A percentile compares a stretch with the other conserved stretches of the same genome.
Evolutionary conservation across 1,140 invertebrate species (phyloP).

Genomic region (Ceratosolen fusciceps): DNA sequence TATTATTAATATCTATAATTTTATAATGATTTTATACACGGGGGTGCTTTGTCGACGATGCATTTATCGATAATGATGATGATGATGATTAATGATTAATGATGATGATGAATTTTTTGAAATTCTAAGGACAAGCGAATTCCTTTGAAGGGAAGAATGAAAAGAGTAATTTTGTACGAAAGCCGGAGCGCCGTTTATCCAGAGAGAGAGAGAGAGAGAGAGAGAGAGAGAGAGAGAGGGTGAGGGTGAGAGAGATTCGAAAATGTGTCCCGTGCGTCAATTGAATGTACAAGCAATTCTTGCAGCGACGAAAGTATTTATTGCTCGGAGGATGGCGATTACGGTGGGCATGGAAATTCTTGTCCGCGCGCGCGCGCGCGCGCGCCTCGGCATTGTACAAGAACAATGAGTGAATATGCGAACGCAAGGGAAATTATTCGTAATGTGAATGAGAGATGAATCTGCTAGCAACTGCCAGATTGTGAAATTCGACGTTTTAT

Average conservation of each 20-base stretch:
- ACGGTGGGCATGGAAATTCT: constrained; percentile 48
- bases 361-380: no score
- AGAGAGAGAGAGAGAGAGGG: no score
- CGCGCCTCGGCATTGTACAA: background rate
- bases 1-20: no score
- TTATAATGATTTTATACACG: no score
- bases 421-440: constrained; percentile 30
- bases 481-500: constrained; percentile 51
- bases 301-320: constrained; percentile 72
- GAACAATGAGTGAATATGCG: constrained; percentile 1
- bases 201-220: no score
- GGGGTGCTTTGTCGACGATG: no score
- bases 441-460: constrained; percentile 27
- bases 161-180: constrained; percentile 51
- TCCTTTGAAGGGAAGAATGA: constrained; percentile 52
- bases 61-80: no score
- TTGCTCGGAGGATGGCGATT: constrained; percentile 66
- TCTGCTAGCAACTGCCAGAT: constrained; percentile 47
- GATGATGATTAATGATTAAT: background rate
- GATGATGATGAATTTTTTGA: constrained; percentile 41
- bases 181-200: constrained; percentile 39
- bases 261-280: constrained; percentile 70
- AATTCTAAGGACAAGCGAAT: constrained; percentile 33
- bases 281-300: constrained; percentile 70
- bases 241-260: constrained; percentile 32